Percentiles rank a stretch among this genome's conserved stretches.
Evolutionary conservation across 2,113 vertebrate genomes (phyloP).

Genomic region (Thalassarche chlororhynchos): DNA sequence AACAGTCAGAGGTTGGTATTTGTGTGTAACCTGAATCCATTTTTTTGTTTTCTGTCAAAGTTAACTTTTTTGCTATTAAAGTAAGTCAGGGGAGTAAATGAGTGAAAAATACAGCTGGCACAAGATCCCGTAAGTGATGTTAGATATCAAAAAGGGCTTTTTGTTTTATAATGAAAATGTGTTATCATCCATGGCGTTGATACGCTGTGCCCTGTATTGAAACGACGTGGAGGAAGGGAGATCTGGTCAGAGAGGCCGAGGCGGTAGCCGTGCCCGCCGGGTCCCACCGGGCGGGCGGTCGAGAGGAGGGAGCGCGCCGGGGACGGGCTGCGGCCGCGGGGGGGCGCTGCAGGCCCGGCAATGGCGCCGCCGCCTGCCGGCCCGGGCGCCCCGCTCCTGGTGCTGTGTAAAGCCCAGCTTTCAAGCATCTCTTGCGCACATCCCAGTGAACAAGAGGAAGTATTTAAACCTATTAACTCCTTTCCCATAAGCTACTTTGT

Average conservation of each 20-base stretch:
- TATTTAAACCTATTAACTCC: accelerated
- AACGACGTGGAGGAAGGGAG: accelerated
- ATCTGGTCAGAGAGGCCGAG: accelerated
- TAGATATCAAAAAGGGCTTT: accelerated
- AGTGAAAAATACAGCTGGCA: accelerated
- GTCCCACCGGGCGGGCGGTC: too few species aligned
- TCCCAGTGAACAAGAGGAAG: accelerated
- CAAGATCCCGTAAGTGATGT: accelerated
- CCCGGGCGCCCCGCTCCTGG: too few species aligned
- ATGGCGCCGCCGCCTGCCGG: background rate
- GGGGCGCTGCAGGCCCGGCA: background rate
- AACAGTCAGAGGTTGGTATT: background rate
- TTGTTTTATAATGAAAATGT: background rate
- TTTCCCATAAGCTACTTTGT: accelerated
- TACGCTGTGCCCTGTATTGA: background rate
- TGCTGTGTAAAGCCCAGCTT: too few species aligned
- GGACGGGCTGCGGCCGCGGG: background rate
- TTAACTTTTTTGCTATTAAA: background rate
- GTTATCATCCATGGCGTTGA: background rate
- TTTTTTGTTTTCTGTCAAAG: background rate
- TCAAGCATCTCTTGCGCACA: accelerated
- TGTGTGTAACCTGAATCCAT: background rate
- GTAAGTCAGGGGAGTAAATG: accelerated
- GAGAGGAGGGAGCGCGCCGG: too few species aligned
- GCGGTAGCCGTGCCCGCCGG: background rate